Base-by-base conservation (phyloP, 2,888 invertebrate genomes). In the Elgonia sp. region DNA sequence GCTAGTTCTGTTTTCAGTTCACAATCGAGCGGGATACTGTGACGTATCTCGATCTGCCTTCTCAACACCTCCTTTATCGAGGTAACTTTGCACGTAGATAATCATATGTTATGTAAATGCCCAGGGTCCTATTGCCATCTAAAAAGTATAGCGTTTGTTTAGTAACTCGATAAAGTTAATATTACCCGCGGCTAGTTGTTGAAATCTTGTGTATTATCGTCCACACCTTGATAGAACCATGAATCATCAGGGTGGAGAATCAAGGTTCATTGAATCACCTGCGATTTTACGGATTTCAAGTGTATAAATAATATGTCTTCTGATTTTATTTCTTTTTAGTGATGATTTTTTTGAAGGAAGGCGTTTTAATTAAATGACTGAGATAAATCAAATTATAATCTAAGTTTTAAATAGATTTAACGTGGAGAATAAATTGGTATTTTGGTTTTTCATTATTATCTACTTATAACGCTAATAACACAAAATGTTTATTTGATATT, bases 1-100 rank as follows among this genome's bases (percentile, higher is more conserved):
- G 86, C 84, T 79, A 87, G 86, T 84, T 86, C 86, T 83, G 89
- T 93, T 94, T 92, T 92, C 94, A 93, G 93, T 93, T 93, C 91
- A 90, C 92, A 92, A 92, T 92, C 91, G 91, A 89, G 70, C 60
- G 86, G 73, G 83, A 86, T 86, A 82, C 84, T 90, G 80, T 73
- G 86, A 84, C 89, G 89, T 92, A 93, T 93, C 92, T 92, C 91
- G 93, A 93, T 93, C 93, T 92, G 89, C 90, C 90, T 93, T 92
- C 93, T 94, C 94, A 94, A 94, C 94, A 94, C 94, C 94, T 94
- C 90, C 90, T 93, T 94, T 93, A 94, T 94, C 94, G 93, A 92
- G 92, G 91, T 91, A 89, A 89, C 88, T 86, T 88, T 89, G 77
- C 90, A 88, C 87, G 89, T 85, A 75, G 89, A 90, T 94, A 94